Evolutionary conservation across 2,113 vertebrate genomes (phyloP).

Genomic region (Trinectes maculatus): DNA sequence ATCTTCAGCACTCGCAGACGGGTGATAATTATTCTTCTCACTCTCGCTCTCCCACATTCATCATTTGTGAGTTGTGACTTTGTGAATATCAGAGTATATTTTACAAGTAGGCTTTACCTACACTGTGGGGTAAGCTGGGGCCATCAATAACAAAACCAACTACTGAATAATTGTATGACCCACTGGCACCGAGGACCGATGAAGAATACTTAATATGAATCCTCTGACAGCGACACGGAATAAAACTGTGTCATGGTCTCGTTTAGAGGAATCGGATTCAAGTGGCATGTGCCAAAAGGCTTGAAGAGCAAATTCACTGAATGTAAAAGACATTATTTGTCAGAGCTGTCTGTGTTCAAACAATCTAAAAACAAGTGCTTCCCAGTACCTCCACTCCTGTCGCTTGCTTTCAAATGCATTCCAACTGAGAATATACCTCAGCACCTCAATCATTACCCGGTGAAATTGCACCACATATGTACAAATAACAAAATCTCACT

Average conservation of each 20-base stretch:
- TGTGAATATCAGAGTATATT: slow-evolving; percentile 50
- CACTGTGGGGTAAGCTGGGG: slow-evolving; percentile 15
- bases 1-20: not conserved
- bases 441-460: not conserved
- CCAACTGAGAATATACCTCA: not conserved
- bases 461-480: not conserved
- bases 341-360: not conserved
- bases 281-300: not conserved
- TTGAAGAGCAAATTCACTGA: not conserved
- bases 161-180: slow-evolving; percentile 35
- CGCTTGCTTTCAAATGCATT: slow-evolving; percentile 1
- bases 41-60: slow-evolving; percentile 23
- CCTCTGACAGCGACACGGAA: slow-evolving; percentile 2
- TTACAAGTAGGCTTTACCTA: slow-evolving; percentile 34
- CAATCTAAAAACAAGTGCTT: not conserved
- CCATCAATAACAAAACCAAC: slow-evolving; percentile 41
- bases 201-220: slow-evolving; percentile 19
- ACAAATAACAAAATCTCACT: slow-evolving; percentile 1
- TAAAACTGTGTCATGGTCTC: slow-evolving; percentile 11
- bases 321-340: not conserved
- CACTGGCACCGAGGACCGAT: slow-evolving; percentile 4
- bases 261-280: slow-evolving; percentile 6
- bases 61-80: slow-evolving; percentile 32
- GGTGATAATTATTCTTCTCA: slow-evolving; percentile 32
- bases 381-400: not conserved